These are phyloP conservation scores for Adelosebastes latens DNA, from an alignment of 2,797 vertebrate species.

Conservation along the genomic window DNA sequence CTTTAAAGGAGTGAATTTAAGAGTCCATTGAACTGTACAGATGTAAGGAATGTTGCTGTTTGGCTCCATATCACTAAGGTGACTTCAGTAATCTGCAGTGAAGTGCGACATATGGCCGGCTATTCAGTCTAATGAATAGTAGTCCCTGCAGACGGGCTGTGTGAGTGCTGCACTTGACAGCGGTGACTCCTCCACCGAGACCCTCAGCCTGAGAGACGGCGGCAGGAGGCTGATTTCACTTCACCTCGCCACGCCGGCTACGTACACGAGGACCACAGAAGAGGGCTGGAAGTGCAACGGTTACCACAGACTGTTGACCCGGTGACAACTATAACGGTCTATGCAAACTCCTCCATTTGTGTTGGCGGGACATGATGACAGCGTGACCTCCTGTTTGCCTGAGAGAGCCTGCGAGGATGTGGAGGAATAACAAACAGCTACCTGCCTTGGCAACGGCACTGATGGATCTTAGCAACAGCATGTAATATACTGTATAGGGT, in stretches of 20 bases:
- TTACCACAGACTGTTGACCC: slow-evolving; percentile 38
- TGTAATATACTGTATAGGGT: neutral
- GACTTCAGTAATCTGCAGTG: slow-evolving; percentile 29
- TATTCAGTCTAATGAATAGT: slow-evolving; percentile 42
- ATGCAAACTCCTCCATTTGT: slow-evolving; percentile 35
- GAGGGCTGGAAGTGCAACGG: slow-evolving; percentile 7
- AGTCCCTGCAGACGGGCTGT: slow-evolving; percentile 13
- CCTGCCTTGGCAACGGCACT: slow-evolving; percentile 31
- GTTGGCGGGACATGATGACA: slow-evolving; percentile 35
- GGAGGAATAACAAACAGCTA: slow-evolving; percentile 51
- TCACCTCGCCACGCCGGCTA: neutral
- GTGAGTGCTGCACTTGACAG: slow-evolving; percentile 59
- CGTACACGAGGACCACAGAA: neutral
- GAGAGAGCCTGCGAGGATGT: slow-evolving; percentile 23
- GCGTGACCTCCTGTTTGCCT: slow-evolving; percentile 37
- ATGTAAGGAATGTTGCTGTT: neutral
- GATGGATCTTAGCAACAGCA: slow-evolving; percentile 38
- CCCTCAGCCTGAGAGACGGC: slow-evolving; percentile 36
- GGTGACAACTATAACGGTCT: slow-evolving; percentile 13
- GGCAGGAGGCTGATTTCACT: slow-evolving; percentile 48
- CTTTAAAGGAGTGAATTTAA: neutral
- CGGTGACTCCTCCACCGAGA: slow-evolving; percentile 47
- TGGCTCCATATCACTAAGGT: slow-evolving; percentile 3
- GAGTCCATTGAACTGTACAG: neutral
- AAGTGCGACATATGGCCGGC: slow-evolving; percentile 11